Evolutionary conservation across 2,888 invertebrate genomes (phyloP).

Genomic region (Camponotus fellah): DNA sequence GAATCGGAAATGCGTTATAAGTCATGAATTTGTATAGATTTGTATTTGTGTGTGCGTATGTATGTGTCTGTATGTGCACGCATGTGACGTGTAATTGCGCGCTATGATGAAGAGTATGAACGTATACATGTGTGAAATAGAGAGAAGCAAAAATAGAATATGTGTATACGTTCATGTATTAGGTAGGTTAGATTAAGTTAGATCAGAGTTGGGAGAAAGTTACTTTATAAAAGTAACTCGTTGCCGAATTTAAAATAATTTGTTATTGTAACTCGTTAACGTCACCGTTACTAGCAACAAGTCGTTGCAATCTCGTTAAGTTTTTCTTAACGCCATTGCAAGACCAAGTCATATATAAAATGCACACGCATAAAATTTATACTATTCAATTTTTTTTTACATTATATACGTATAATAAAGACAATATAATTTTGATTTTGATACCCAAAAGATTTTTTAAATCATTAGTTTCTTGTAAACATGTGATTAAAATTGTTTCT

Average conservation of each 20-base stretch:
- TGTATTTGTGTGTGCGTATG: not conserved
- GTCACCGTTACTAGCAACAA: not conserved
- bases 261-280: not conserved
- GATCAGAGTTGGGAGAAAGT: constrained; percentile 1
- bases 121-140: constrained; percentile 1
- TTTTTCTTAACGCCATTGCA: not conserved
- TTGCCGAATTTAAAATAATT: not conserved
- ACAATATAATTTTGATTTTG: too few species aligned
- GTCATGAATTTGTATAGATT: not conserved
- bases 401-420: not conserved
- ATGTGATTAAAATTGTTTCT: not conserved
- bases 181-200: constrained; percentile 1
- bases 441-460: not conserved
- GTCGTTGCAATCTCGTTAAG: not conserved
- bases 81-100: not conserved
- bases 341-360: not conserved
- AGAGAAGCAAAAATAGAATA: constrained; percentile 11
- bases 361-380: not conserved
- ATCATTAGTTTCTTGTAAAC: not conserved
- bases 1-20: constrained; percentile 3
- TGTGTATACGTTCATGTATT: not conserved
- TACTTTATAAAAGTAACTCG: not conserved
- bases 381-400: not conserved
- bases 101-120: not conserved
- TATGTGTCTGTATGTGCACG: not conserved